Evolutionary conservation across 2,797 vertebrate species (phyloP).

Genomic region (Girardinus metallicus): DNA sequence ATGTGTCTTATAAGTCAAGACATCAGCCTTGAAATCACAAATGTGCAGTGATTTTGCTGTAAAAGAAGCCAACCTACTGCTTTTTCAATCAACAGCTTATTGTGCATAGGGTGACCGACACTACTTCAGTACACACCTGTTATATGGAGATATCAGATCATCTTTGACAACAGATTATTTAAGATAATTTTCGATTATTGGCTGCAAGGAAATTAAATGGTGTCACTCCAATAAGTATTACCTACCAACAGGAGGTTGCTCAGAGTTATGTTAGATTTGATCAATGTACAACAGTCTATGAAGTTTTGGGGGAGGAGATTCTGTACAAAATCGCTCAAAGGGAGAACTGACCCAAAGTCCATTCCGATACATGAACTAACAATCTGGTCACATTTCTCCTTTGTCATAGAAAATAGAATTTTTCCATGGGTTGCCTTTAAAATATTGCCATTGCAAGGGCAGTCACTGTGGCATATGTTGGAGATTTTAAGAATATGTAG

Average conservation of each 20-base stretch:
- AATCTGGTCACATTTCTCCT: not conserved
- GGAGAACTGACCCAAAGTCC: not conserved
- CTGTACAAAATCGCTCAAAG: not conserved
- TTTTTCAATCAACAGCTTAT: not conserved
- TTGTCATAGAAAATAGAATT: not conserved
- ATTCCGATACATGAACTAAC: not conserved
- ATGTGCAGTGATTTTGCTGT: not conserved
- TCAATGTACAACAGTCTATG: not conserved
- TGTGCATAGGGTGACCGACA: not conserved
- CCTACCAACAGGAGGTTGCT: not conserved
- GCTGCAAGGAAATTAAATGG: not conserved
- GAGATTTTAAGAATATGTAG: not conserved
- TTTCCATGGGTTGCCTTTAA: not conserved
- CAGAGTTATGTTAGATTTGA: not conserved
- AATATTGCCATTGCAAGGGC: not conserved
- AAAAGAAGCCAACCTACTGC: not conserved
- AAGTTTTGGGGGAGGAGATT: no score
- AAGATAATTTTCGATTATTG: not conserved
- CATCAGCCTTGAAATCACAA: not conserved
- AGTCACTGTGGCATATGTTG: not conserved
- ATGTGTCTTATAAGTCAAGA: not conserved
- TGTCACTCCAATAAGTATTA: not conserved
- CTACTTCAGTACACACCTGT: not conserved
- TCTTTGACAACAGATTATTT: not conserved
- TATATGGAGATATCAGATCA: not conserved